Percentiles rank a stretch among this genome's conserved stretches.
Evolutionary conservation across 1,140 invertebrate genomes (phyloP).

Genomic region (Samia ricini): DNA sequence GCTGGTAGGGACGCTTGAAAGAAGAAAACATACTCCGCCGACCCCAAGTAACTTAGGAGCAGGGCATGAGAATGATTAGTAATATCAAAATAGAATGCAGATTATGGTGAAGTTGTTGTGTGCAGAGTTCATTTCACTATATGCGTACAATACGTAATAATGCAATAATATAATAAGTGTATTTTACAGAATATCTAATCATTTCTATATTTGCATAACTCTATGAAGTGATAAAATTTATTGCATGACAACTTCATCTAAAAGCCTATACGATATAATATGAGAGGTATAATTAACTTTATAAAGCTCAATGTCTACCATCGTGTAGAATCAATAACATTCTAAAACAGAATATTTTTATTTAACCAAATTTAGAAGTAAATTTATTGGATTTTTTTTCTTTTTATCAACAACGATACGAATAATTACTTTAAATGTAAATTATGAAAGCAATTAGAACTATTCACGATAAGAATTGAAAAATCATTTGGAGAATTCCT

Average conservation of each 20-base stretch:
- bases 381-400: neutral
- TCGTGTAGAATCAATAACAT: neutral
- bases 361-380: neutral
- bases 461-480: neutral
- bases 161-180: no score
- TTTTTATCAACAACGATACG: neutral
- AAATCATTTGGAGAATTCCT: conserved; percentile 32
- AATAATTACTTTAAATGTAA: neutral
- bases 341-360: neutral
- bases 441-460: neutral
- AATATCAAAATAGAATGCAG: no score
- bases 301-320: neutral
- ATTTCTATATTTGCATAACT: conserved; percentile 18
- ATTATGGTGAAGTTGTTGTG: no score
- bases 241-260: conserved; percentile 36
- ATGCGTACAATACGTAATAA: no score
- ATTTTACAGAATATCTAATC: conserved; percentile 1
- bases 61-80: no score
- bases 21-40: no score
- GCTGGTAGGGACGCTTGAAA: no score
- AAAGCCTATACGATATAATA: conserved; percentile 28
- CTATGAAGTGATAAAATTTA: conserved; percentile 30
- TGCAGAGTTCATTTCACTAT: no score
- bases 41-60: no score
- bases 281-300: neutral